Evolutionary conservation across 2,113 vertebrate species (phyloP).

Genomic region (Mystacornis crossleyi): DNA sequence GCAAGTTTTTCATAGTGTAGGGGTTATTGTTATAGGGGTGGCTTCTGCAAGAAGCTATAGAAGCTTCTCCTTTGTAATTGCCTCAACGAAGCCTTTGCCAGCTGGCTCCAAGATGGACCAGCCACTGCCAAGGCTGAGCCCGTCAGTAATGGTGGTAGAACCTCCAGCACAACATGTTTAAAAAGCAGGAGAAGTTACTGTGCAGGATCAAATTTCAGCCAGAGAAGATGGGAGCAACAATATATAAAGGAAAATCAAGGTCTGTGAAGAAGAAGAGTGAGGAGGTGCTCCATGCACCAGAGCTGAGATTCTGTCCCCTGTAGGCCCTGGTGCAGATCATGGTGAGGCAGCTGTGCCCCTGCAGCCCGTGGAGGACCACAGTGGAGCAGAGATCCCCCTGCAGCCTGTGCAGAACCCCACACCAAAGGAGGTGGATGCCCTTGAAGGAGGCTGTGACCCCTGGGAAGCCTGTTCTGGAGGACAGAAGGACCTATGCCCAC

Average conservation of each 20-base stretch:
- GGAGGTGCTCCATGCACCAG: rapidly evolving
- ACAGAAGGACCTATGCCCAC: background rate
- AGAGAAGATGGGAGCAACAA: background rate
- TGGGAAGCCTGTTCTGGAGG: background rate
- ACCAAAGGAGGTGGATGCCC: background rate
- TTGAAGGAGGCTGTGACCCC: background rate
- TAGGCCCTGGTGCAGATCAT: background rate
- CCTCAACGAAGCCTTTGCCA: background rate
- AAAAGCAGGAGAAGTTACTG: background rate
- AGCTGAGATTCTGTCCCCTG: background rate
- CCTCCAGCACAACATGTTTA: background rate
- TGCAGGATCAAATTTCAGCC: background rate
- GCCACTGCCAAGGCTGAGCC: background rate
- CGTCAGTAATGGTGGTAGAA: too few relatives aligned
- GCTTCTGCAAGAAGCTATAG: background rate
- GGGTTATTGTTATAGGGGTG: background rate
- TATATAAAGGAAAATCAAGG: background rate
- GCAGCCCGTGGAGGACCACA: background rate
- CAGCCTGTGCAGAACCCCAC: background rate
- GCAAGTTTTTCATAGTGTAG: background rate
- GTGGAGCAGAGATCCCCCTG: background rate
- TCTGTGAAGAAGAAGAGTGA: background rate
- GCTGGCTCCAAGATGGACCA: background rate
- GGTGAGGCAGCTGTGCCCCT: background rate
- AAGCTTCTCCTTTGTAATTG: background rate